These are phyloP conservation scores for Notothenia coriiceps DNA, from an alignment of 2,113 vertebrate genomes.

Conservation along the genomic window DNA sequence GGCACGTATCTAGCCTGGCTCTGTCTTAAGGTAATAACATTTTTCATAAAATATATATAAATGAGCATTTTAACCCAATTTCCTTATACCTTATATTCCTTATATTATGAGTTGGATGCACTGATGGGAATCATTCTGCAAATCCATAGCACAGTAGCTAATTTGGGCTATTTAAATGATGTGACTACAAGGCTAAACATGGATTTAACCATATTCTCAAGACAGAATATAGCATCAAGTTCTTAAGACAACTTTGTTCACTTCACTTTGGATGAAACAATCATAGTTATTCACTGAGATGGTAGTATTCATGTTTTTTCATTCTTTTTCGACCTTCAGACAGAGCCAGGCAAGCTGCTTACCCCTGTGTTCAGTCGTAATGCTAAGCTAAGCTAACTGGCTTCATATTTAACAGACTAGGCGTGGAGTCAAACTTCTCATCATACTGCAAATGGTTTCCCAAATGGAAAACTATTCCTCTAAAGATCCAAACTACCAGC, in stretches of 20 bases:
- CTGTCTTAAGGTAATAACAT: not conserved
- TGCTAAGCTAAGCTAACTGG: conserved; percentile 4
- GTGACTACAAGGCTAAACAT: too few species aligned
- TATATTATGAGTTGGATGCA: too few species aligned
- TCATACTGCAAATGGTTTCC: not conserved
- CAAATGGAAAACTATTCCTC: conserved; percentile 4
- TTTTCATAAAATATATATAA: not conserved
- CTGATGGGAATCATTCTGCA: too few species aligned
- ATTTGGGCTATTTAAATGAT: too few species aligned
- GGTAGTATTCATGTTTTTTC: not conserved
- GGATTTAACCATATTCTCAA: too few species aligned
- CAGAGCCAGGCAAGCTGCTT: not conserved
- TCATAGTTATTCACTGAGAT: not conserved
- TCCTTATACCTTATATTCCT: too few species aligned
- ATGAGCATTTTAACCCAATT: not conserved
- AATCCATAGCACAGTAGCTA: too few species aligned
- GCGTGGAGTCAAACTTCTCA: not conserved
- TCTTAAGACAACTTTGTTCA: too few species aligned
- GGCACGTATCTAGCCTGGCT: not conserved
- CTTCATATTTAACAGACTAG: not conserved
- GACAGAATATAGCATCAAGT: not conserved
- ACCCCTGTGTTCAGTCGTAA: not conserved
- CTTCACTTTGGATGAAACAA: not conserved
- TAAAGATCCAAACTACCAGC: not conserved
- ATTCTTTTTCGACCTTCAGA: too few species aligned